phyloP scores from a whole-genome alignment of 2,113 vertebrate genomes.

The Alaudala cheleensis region DNA sequence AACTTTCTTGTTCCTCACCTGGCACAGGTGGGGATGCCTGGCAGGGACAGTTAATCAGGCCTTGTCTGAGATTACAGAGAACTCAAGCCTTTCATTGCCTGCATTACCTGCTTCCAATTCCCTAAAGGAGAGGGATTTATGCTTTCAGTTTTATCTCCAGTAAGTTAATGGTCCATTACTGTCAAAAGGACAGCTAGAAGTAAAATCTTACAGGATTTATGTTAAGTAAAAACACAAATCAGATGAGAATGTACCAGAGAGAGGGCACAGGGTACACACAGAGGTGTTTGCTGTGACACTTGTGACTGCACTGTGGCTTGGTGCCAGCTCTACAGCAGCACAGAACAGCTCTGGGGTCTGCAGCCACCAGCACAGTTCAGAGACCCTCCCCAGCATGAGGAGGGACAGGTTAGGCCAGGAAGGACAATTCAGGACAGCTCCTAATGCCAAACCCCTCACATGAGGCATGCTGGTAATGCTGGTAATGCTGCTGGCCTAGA shows the following conservation, averaged over 20 bases:
- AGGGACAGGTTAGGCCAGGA: accelerated
- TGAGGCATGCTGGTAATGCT: too few relatives aligned
- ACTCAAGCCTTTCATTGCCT: slow-evolving; percentile 26
- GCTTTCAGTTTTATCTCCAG: slow-evolving; percentile 40
- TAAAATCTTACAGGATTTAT: slow-evolving; percentile 47
- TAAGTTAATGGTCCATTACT: slow-evolving; percentile 58
- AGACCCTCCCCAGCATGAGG: background rate
- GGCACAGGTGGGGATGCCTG: background rate
- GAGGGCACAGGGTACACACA: background rate
- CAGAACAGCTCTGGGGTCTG: background rate
- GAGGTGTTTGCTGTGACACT: background rate
- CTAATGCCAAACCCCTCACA: background rate
- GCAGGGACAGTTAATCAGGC: slow-evolving; percentile 10
- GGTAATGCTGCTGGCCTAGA: accelerated
- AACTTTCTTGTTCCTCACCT: background rate
- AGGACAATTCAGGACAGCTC: background rate
- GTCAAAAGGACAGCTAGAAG: slow-evolving; percentile 39
- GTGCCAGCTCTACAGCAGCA: background rate
- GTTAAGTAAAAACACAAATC: background rate
- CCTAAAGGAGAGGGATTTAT: slow-evolving; percentile 39
- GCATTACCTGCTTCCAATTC: slow-evolving; percentile 44
- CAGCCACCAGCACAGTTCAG: background rate
- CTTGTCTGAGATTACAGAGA: background rate
- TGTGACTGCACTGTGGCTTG: background rate
- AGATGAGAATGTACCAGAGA: background rate